Evolutionary conservation across 2,113 vertebrate species (phyloP).

Genomic region (Callipepla californica): DNA sequence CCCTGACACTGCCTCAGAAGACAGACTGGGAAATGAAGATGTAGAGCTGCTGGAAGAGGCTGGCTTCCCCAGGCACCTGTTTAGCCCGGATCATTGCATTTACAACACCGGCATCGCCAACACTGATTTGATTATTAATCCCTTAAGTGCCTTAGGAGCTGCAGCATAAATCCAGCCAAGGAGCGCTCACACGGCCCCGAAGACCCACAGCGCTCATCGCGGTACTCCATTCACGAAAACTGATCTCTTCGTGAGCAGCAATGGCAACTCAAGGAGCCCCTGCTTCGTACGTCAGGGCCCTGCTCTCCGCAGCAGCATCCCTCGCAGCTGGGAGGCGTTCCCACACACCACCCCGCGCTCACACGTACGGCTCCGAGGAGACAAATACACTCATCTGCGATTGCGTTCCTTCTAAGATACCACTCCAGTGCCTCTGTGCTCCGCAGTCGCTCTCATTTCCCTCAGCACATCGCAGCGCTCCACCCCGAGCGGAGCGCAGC

Average conservation of each 20-base stretch:
- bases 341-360: neutral
- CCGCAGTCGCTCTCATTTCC: neutral
- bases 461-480: no score
- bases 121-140: conserved; percentile 54
- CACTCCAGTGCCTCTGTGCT: neutral
- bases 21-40: conserved; percentile 60
- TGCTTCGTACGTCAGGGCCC: neutral
- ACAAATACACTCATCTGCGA: neutral
- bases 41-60: conserved; percentile 44
- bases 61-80: conserved; percentile 23
- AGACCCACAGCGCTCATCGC: conserved; percentile 27
- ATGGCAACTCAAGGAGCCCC: conserved; percentile 36
- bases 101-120: conserved; percentile 46
- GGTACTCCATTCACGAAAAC: conserved; percentile 44
- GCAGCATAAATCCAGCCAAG: conserved; percentile 48
- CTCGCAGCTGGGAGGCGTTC: neutral
- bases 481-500: no score
- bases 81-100: conserved; percentile 72
- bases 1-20: conserved; percentile 1
- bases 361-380: neutral
- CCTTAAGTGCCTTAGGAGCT: conserved; percentile 45
- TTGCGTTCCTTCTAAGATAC: neutral
- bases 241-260: neutral
- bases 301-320: neutral
- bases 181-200: conserved; percentile 40